Conservation (phyloP, 1,140 invertebrate species). For the Hylyphantes graminicola region DNA sequence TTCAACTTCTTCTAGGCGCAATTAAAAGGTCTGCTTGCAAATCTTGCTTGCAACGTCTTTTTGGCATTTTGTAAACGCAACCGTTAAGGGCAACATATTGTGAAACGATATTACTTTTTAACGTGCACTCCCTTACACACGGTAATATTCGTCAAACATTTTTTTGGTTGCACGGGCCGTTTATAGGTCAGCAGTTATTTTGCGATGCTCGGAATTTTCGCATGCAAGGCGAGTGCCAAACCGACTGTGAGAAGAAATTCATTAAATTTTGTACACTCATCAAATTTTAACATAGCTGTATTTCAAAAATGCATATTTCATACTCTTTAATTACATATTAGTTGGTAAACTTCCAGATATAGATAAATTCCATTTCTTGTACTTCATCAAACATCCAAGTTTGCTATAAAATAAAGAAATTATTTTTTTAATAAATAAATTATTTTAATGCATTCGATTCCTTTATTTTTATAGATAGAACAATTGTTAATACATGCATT, state of each 20-base stretch:
- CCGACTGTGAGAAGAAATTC: too few species aligned
- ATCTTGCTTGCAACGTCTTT: conserved; percentile 1
- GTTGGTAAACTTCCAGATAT: background rate
- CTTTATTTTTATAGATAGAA: background rate
- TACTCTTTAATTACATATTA: background rate
- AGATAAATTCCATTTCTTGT: background rate
- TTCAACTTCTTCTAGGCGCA: conserved; percentile 58
- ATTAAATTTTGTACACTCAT: too few species aligned
- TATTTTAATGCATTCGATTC: background rate
- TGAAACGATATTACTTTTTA: too few species aligned
- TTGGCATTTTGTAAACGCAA: too few species aligned
- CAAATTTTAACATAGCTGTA: background rate
- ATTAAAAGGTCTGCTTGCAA: conserved; percentile 47
- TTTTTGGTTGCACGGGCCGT: too few species aligned
- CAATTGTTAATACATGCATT: background rate
- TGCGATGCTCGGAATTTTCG: too few species aligned
- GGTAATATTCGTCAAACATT: too few species aligned
- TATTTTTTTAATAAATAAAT: background rate
- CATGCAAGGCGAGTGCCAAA: too few species aligned
- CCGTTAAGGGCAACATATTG: too few species aligned
- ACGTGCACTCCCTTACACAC: too few species aligned
- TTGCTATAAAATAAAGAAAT: background rate
- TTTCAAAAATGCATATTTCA: background rate
- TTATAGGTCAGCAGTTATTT: too few species aligned
- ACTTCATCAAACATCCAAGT: background rate